Conservation (phyloP, 2,888 invertebrate species). For the Epinotia demarniana region DNA sequence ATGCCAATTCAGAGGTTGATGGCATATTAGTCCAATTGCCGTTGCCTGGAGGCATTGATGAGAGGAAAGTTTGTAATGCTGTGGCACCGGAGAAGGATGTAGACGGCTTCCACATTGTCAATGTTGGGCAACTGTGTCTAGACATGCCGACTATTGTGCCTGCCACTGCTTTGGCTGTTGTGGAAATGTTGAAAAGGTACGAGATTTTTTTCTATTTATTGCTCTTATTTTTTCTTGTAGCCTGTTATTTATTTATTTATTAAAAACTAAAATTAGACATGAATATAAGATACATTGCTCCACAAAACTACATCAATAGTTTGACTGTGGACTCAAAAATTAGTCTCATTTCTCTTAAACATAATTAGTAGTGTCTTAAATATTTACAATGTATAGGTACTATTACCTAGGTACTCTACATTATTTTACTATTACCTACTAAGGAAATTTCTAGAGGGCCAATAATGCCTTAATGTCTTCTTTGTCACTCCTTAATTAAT, state of each 20-base stretch:
- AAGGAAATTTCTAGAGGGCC: too few relatives aligned
- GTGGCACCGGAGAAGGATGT: slow-evolving; percentile 94
- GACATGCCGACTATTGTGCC: slow-evolving; percentile 91
- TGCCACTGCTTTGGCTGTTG: slow-evolving; percentile 91
- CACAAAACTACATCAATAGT: too few relatives aligned
- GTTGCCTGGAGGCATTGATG: slow-evolving; percentile 90
- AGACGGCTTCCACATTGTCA: slow-evolving; percentile 94
- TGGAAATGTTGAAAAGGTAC: slow-evolving; percentile 87
- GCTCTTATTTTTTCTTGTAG: neutral
- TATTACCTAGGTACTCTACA: too few relatives aligned
- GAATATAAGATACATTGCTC: too few relatives aligned
- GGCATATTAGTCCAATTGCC: slow-evolving; percentile 95
- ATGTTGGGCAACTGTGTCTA: slow-evolving; percentile 90
- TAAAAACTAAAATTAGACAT: too few relatives aligned
- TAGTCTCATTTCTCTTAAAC: too few relatives aligned
- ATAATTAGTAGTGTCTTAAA: too few relatives aligned
- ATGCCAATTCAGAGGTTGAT: slow-evolving; percentile 88
- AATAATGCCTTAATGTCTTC: neutral
- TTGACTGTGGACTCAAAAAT: too few relatives aligned
- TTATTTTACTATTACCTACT: too few relatives aligned
- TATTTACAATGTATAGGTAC: too few relatives aligned
- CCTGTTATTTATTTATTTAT: too few relatives aligned
- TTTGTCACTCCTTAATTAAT: neutral
- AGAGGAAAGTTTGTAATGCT: slow-evolving; percentile 91
- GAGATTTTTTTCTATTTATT: neutral